phyloP scores from a whole-genome alignment of 64 coral and sea anemone genomes.

The Dendrophyllia cribrosa region DNA sequence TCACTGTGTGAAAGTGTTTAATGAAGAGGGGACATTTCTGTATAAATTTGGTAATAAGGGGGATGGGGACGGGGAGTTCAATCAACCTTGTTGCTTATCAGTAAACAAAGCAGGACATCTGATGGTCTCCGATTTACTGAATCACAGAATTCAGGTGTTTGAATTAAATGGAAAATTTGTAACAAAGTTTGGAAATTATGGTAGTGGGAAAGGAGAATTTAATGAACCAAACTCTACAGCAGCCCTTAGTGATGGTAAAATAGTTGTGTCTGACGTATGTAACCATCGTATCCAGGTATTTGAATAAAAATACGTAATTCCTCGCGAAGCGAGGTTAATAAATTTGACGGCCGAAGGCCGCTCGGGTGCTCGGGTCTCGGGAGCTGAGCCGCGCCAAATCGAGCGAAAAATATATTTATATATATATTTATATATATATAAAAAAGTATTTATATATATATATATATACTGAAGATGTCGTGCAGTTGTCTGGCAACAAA shows the following conservation, averaged over 20 bases:
- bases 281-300: slow-evolving; percentile 49
- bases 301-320: not conserved
- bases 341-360: no score
- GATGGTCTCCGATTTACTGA: slow-evolving; percentile 48
- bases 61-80: slow-evolving; percentile 30
- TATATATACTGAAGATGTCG: no score
- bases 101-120: slow-evolving; percentile 40
- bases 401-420: no score
- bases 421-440: no score
- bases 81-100: not conserved
- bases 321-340: no score
- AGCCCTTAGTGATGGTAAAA: slow-evolving; percentile 41
- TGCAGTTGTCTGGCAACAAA: no score
- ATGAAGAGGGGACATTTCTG: slow-evolving; percentile 47
- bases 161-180: slow-evolving; percentile 60
- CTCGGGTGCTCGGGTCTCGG: no score
- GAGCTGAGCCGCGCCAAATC: no score
- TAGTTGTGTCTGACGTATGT: slow-evolving; percentile 40
- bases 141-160: slow-evolving; percentile 60
- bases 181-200: slow-evolving; percentile 37
- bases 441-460: no score
- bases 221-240: slow-evolving; percentile 32
- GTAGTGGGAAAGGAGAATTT: slow-evolving; percentile 40
- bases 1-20: slow-evolving; percentile 54
- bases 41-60: slow-evolving; percentile 36